phyloP scores from a whole-genome alignment of 2,888 invertebrate species.

The Sarcophaga subvicina region DNA sequence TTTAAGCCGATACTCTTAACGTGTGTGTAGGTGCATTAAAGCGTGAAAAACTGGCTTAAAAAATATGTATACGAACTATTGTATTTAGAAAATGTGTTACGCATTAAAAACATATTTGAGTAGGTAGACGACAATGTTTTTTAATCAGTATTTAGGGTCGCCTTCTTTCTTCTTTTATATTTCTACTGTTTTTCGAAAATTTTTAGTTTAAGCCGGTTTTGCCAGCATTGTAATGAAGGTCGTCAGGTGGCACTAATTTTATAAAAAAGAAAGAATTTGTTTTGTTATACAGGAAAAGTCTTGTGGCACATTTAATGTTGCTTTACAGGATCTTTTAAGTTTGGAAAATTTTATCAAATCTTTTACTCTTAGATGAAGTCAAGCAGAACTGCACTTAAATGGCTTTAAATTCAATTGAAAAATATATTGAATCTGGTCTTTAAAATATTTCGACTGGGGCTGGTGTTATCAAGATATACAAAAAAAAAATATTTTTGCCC shows the following conservation, averaged over 20 bases:
- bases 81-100: background rate
- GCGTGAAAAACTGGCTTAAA: constrained; percentile 73
- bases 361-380: too few species aligned
- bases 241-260: background rate
- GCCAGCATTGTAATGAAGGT: background rate
- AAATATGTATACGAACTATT: background rate
- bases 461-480: too few species aligned
- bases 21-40: constrained; percentile 73
- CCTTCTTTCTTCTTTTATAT: background rate
- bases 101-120: background rate
- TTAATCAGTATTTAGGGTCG: background rate
- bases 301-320: too few species aligned
- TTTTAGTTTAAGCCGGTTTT: background rate
- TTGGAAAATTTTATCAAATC: too few species aligned
- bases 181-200: background rate
- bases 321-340: too few species aligned
- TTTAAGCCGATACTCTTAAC: background rate
- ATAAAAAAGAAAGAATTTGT: background rate
- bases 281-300: background rate
- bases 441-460: too few species aligned
- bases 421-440: too few species aligned
- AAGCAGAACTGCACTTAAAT: too few species aligned
- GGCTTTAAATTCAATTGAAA: too few species aligned
- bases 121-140: background rate
- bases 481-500: too few species aligned